Evolutionary conservation across 2,888 invertebrate species (phyloP).

Genomic region (Spodoptera picta): DNA sequence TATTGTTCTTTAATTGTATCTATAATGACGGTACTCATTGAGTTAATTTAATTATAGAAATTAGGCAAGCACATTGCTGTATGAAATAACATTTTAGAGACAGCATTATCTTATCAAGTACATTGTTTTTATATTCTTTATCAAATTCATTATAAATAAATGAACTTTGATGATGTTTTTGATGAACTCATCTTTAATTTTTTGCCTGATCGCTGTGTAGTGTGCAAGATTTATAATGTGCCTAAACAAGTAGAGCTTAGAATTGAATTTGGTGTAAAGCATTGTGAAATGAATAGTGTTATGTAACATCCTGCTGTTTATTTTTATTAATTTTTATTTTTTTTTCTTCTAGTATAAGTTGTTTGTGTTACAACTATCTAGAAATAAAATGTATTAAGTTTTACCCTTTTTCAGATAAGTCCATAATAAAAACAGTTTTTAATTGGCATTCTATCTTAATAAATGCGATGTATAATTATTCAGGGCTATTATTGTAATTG

Average conservation of each 20-base stretch:
- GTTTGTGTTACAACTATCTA: constrained; percentile 45
- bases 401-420: constrained; percentile 32
- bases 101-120: too few relatives aligned
- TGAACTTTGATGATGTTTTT: neutral
- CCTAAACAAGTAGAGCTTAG: constrained; percentile 5
- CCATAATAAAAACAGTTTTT: constrained; percentile 11
- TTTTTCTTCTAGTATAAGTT: constrained; percentile 47
- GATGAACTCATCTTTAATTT: neutral
- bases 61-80: too few relatives aligned
- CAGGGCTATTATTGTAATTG: constrained; percentile 47
- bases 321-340: constrained; percentile 43
- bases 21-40: too few relatives aligned
- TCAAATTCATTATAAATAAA: neutral
- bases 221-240: constrained; percentile 2
- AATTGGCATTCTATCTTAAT: constrained; percentile 16
- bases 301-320: constrained; percentile 42
- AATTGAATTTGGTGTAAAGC: neutral
- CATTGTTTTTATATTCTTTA: neutral
- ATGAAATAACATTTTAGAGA: too few relatives aligned
- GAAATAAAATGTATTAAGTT: constrained; percentile 54
- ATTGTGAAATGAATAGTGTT: constrained; percentile 11
- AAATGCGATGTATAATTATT: constrained; percentile 36
- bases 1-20: too few relatives aligned
- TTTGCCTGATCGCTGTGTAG: neutral
- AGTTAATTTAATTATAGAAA: too few relatives aligned